phyloP scores from a whole-genome alignment of 2,113 vertebrate species.

The Paradisaea rubra region DNA sequence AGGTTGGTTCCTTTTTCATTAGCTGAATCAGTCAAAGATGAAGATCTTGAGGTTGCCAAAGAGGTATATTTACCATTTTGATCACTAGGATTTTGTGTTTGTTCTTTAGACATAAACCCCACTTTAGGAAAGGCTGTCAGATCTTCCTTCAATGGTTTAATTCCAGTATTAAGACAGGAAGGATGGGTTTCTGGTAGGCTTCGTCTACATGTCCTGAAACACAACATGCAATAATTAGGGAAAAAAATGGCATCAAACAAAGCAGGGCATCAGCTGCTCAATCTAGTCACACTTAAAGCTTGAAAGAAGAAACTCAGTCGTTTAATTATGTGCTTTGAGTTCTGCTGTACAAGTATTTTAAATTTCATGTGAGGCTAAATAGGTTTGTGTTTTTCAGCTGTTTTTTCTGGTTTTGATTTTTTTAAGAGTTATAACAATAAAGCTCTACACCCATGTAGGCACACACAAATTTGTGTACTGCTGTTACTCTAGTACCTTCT shows the following conservation, averaged over 20 bases:
- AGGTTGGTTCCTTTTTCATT: constrained; percentile 22
- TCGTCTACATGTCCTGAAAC: constrained; percentile 67
- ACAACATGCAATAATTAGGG: background rate
- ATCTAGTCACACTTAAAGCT: background rate
- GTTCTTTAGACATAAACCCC: constrained; percentile 39
- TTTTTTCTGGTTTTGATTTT: background rate
- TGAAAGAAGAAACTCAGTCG: background rate
- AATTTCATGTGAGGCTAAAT: background rate
- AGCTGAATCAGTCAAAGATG: background rate
- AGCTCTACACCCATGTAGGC: background rate
- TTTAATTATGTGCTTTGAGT: background rate
- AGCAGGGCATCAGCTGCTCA: background rate
- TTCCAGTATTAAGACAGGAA: constrained; percentile 61
- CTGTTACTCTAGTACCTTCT: background rate
- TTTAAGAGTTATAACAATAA: background rate
- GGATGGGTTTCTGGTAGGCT: constrained; percentile 68
- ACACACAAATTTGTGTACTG: background rate
- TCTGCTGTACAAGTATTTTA: background rate
- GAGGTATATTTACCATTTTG: constrained; percentile 42
- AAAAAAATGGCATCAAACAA: background rate
- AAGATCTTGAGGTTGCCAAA: constrained; percentile 10
- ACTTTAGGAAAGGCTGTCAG: constrained; percentile 41
- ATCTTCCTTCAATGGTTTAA: constrained; percentile 56
- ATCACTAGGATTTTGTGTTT: constrained; percentile 41
- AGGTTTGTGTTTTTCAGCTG: background rate